A percentile compares a stretch with the other conserved stretches of the same genome.
Evolutionary conservation across 2,888 invertebrate species (phyloP).

Genomic region (Perdita meconis): DNA sequence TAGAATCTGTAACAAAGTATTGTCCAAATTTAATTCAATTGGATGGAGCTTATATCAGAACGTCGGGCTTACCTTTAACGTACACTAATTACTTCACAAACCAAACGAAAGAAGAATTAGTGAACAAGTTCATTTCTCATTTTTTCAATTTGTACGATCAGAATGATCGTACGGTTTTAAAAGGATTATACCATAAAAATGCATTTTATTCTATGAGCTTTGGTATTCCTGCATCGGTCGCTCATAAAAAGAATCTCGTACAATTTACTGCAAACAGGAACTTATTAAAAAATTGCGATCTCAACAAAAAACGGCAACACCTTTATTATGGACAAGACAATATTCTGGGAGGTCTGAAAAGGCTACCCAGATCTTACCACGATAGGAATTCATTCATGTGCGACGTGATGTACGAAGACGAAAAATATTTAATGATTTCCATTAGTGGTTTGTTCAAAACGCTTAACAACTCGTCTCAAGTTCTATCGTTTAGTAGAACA

Average conservation of each 20-base stretch:
- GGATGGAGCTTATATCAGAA: conserved; percentile 85
- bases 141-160: conserved; percentile 89
- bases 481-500: conserved; percentile 85
- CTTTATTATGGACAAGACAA: conserved; percentile 74
- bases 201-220: conserved; percentile 88
- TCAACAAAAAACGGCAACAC: conserved; percentile 62
- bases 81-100: conserved; percentile 69
- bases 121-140: conserved; percentile 88
- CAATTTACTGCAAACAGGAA: conserved; percentile 81
- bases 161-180: conserved; percentile 85
- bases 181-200: conserved; percentile 87
- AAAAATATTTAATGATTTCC: conserved; percentile 80
- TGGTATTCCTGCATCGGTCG: conserved; percentile 56
- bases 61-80: conserved; percentile 69
- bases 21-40: conserved; percentile 86
- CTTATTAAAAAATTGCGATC: conserved; percentile 75
- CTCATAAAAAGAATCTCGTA: conserved; percentile 44
- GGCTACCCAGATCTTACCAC: conserved; percentile 86
- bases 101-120: conserved; percentile 78
- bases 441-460: conserved; percentile 86
- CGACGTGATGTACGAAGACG: conserved; percentile 74
- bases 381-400: conserved; percentile 84
- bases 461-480: conserved; percentile 67
- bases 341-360: conserved; percentile 75
- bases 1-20: conserved; percentile 85